Evolutionary conservation across 64 coral and sea anemone genomes (phyloP).

Genomic region (Exaiptasia diaphana): DNA sequence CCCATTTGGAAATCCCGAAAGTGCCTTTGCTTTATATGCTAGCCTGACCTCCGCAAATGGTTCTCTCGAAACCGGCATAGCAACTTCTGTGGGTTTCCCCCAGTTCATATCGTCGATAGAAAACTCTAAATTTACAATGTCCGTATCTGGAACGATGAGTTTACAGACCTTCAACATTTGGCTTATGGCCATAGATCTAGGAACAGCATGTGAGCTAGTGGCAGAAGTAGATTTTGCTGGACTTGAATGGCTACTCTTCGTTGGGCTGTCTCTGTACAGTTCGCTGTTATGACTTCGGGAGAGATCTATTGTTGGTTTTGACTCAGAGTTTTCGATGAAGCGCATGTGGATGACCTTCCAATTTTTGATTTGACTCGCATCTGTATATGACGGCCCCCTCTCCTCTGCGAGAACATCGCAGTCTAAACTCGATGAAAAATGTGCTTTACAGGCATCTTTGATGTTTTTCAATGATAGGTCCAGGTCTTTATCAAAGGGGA

Average conservation of each 20-base stretch:
- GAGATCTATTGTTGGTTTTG: no score
- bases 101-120: constrained; percentile 51
- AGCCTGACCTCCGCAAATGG: constrained; percentile 56
- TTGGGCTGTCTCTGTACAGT: constrained; percentile 4
- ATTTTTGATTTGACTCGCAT: constrained; percentile 61
- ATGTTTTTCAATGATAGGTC: constrained; percentile 57
- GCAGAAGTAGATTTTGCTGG: no score
- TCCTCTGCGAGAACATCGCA: constrained; percentile 61
- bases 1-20: constrained; percentile 30
- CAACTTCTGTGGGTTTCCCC: constrained; percentile 54
- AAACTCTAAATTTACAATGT: constrained; percentile 56
- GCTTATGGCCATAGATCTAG: constrained; percentile 54
- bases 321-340: constrained; percentile 21
- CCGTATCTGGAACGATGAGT: constrained; percentile 41
- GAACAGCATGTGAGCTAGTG: constrained; percentile 1
- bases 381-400: constrained; percentile 54
- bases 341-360: constrained; percentile 71
- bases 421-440: constrained; percentile 33
- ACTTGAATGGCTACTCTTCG: no score
- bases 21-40: constrained; percentile 42
- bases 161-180: constrained; percentile 55
- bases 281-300: not conserved
- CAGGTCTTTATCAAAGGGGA: constrained; percentile 18
- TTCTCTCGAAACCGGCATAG: constrained; percentile 23
- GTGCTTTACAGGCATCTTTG: constrained; percentile 67